Evolutionary conservation across 2,797 vertebrate species (phyloP).

Genomic region (Amniataba percoides): DNA sequence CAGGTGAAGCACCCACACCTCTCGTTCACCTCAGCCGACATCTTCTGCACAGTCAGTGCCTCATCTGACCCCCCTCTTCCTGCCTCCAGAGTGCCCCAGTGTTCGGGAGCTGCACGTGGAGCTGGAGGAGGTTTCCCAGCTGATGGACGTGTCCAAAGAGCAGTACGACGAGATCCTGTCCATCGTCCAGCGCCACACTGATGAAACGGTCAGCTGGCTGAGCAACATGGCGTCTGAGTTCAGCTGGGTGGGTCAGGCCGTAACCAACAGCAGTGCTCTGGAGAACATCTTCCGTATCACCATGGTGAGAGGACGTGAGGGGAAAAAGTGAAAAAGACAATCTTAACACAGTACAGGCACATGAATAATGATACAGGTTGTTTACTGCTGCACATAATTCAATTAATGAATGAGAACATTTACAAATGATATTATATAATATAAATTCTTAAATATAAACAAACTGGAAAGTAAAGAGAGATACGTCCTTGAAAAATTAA

Average conservation of each 20-base stretch:
- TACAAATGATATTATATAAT: not conserved
- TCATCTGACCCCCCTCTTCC: not conserved
- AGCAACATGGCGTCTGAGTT: slow-evolving; percentile 89
- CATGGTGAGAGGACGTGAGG: slow-evolving; percentile 79
- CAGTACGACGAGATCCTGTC: slow-evolving; percentile 91
- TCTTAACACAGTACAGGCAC: not conserved
- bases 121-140: slow-evolving; percentile 87
- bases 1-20: slow-evolving; percentile 78
- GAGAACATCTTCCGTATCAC: slow-evolving; percentile 87
- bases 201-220: slow-evolving; percentile 88
- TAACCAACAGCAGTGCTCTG: slow-evolving; percentile 69
- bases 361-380: not conserved
- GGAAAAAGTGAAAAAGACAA: not conserved
- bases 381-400: too few species aligned
- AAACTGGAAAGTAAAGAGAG: not conserved
- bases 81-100: slow-evolving; percentile 87
- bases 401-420: not conserved
- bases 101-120: slow-evolving; percentile 89
- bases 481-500: not conserved
- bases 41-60: not conserved
- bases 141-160: slow-evolving; percentile 88
- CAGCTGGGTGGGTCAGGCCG: slow-evolving; percentile 90
- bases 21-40: not conserved
- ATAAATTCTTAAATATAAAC: not conserved
- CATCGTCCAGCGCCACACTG: slow-evolving; percentile 87